Evolutionary conservation across 2,888 invertebrate species (phyloP).

Genomic region (Galerucella nymphaeae): DNA sequence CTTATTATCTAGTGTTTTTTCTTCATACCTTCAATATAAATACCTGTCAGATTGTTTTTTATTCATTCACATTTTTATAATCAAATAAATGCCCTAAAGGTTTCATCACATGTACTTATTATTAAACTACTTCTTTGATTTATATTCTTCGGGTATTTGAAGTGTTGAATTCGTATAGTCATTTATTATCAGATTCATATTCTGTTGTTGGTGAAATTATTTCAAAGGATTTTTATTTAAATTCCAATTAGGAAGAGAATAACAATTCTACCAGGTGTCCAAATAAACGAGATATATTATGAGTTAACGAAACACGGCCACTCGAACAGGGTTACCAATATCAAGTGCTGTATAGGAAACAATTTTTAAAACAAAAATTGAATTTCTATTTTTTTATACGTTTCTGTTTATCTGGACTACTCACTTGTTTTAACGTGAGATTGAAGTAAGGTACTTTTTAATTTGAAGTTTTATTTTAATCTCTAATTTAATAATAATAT

Average conservation of each 20-base stretch:
- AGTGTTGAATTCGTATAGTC: conserved; percentile 6
- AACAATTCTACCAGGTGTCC: neutral
- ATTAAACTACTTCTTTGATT: conserved; percentile 17
- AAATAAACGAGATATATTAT: too few relatives aligned
- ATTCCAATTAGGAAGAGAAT: neutral
- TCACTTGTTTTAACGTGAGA: too few relatives aligned
- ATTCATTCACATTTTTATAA: conserved; percentile 14
- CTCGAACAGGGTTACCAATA: too few relatives aligned
- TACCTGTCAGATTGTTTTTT: conserved; percentile 21
- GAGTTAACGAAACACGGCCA: too few relatives aligned
- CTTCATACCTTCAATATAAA: conserved; percentile 26
- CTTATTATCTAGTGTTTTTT: conserved; percentile 37
- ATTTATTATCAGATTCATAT: neutral
- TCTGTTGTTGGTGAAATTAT: neutral
- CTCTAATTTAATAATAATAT: too few relatives aligned
- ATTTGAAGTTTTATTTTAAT: too few relatives aligned
- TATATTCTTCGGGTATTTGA: conserved; percentile 7
- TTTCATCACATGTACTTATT: conserved; percentile 9
- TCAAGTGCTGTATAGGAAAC: too few relatives aligned
- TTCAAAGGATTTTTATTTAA: neutral
- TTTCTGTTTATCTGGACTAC: too few relatives aligned
- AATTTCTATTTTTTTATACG: too few relatives aligned
- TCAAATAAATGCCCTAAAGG: conserved; percentile 15
- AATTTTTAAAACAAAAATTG: too few relatives aligned
- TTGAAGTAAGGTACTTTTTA: too few relatives aligned